These are phyloP conservation scores for Dasypolia templi DNA, from an alignment of 2,888 invertebrate genomes.

Conservation along the genomic window DNA sequence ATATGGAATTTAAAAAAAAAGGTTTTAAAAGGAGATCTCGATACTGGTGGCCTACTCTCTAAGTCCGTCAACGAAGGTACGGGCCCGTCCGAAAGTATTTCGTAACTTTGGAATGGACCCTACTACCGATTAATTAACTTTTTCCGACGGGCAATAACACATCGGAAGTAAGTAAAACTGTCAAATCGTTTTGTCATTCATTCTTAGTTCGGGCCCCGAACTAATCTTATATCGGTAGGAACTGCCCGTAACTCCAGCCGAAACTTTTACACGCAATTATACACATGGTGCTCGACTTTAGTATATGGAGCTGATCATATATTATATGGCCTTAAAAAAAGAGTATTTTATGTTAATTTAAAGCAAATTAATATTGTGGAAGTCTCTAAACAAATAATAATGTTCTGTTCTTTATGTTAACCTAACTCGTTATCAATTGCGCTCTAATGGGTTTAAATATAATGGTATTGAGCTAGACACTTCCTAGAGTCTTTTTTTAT, in stretches of 20 bases:
- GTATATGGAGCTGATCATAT: background rate
- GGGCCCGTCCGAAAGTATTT: too few species aligned
- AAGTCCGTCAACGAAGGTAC: too few species aligned
- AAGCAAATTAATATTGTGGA: background rate
- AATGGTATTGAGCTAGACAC: background rate
- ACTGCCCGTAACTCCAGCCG: too few species aligned
- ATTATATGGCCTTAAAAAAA: background rate
- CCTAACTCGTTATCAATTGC: conserved; percentile 3
- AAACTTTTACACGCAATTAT: too few species aligned
- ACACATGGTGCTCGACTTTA: background rate
- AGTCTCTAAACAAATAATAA: background rate
- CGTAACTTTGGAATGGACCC: too few species aligned
- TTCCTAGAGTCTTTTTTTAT: background rate
- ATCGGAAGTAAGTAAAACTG: too few species aligned
- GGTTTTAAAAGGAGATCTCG: background rate
- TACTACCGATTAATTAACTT: too few species aligned
- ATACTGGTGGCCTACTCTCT: too few species aligned
- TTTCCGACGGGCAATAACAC: too few species aligned
- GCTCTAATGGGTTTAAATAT: conserved; percentile 6
- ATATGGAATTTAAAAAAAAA: background rate
- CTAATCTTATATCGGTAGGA: too few species aligned
- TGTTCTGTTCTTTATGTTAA: background rate
- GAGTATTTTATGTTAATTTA: background rate
- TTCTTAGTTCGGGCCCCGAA: too few species aligned
- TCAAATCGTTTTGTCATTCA: too few species aligned